Conservation (phyloP, 2,797 vertebrate species). For the Myotis planiceps region DNA sequence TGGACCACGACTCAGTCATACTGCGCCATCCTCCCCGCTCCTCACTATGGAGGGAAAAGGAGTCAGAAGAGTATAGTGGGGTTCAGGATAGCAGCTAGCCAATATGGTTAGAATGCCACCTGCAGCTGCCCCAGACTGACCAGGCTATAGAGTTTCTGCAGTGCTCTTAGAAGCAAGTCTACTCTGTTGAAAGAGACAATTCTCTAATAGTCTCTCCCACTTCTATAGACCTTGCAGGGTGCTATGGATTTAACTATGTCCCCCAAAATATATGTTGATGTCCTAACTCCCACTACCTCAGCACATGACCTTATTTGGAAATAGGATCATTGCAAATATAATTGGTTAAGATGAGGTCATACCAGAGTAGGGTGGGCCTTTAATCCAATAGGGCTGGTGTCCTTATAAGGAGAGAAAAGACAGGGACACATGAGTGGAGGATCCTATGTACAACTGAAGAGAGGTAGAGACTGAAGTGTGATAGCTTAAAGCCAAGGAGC, state of each 20-base stretch:
- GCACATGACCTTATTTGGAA: neutral
- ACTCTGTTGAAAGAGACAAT: neutral
- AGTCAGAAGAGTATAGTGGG: neutral
- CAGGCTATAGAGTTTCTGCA: neutral
- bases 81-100: neutral
- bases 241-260: neutral
- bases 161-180: neutral
- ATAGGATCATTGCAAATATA: neutral
- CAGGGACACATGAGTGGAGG: neutral
- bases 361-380: neutral
- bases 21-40: fast-evolving
- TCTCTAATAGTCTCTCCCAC: neutral
- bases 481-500: neutral
- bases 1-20: neutral
- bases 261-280: neutral
- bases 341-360: neutral
- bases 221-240: neutral
- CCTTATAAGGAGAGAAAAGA: neutral
- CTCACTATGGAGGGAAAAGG: neutral
- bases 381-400: neutral
- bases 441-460: neutral
- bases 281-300: neutral
- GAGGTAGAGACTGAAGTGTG: neutral
- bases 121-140: neutral
- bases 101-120: neutral